Conservation (phyloP, 2,797 vertebrate genomes). For the Rallus crepitans region DNA sequence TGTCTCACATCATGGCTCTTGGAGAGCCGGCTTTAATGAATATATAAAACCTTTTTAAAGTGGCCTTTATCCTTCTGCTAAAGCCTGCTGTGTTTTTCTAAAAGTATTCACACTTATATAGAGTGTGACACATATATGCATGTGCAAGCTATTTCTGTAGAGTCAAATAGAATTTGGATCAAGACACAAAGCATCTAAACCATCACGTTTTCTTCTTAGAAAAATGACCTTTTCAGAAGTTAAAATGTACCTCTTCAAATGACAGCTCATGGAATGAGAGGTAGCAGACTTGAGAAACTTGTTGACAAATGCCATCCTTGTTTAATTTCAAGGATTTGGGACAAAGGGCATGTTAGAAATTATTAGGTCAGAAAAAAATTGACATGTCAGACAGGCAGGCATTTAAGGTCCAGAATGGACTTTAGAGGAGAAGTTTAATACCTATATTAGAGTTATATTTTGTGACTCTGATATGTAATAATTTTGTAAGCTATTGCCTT, state of each 20-base stretch:
- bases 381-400: neutral
- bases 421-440: neutral
- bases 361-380: conserved; percentile 25
- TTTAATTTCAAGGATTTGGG: conserved; percentile 61
- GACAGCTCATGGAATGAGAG: conserved; percentile 45
- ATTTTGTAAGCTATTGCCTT: neutral
- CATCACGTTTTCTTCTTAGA: conserved; percentile 7
- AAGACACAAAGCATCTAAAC: conserved; percentile 28
- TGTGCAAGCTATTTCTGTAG: neutral
- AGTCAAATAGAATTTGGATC: conserved; percentile 15
- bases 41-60: neutral
- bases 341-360: neutral
- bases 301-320: conserved; percentile 48
- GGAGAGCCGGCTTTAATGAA: neutral
- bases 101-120: neutral
- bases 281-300: conserved; percentile 50
- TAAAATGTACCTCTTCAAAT: conserved; percentile 50
- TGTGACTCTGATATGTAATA: neutral
- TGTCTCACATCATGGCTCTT: neutral
- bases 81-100: neutral
- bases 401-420: neutral
- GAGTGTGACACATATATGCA: neutral
- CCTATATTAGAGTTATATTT: neutral
- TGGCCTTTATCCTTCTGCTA: neutral
- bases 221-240: conserved; percentile 60